A percentile compares a stretch with the other conserved stretches of the same genome.
These are phyloP conservation scores for Linurgus olivaceus DNA, from an alignment of 2,797 vertebrate genomes.

Conservation along the genomic window DNA sequence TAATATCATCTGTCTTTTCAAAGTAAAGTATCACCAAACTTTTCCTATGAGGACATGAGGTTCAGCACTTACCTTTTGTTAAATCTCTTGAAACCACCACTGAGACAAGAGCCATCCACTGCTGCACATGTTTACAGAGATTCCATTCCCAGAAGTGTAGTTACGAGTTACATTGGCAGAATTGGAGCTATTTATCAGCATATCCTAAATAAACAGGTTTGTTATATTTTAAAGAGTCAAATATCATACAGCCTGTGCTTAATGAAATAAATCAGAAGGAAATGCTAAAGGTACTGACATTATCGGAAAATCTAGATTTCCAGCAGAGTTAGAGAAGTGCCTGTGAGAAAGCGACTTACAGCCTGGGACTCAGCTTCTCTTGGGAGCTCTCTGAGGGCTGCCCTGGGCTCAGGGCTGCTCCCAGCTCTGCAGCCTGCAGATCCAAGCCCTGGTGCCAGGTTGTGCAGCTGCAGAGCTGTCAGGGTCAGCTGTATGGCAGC, in stretches of 20 bases:
- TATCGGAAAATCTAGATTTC: neutral
- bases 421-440: neutral
- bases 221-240: neutral
- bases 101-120: neutral
- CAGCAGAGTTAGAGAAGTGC: neutral
- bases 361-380: neutral
- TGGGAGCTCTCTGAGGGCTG: neutral
- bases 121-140: neutral
- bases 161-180: neutral
- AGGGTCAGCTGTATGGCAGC: fast-evolving
- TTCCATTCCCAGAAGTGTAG: neutral
- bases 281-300: neutral
- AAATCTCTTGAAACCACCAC: neutral
- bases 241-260: neutral
- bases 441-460: neutral
- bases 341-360: neutral
- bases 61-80: neutral
- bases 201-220: neutral
- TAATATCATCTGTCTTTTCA: neutral
- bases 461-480: neutral
- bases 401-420: neutral
- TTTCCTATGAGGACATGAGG: neutral
- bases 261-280: neutral
- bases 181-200: neutral
- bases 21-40: neutral